Evolutionary conservation across 2,888 invertebrate species (phyloP).

Genomic region (Plutella xylostella): DNA sequence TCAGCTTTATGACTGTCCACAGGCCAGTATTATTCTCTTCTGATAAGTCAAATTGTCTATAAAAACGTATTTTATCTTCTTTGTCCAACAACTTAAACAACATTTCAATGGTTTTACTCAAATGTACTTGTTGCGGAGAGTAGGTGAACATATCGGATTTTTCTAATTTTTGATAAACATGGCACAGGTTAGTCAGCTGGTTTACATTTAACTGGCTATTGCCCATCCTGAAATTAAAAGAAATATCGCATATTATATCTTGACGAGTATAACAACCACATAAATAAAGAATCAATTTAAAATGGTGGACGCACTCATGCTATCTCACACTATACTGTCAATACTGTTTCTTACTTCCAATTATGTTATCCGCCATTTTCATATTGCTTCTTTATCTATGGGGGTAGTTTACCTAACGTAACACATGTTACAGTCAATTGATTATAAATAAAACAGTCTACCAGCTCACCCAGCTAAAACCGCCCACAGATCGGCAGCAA

Average conservation of each 20-base stretch:
- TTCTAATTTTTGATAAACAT: constrained; percentile 35
- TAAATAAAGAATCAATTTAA: too few relatives aligned
- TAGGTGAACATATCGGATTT: constrained; percentile 23
- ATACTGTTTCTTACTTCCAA: too few relatives aligned
- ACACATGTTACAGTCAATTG: too few relatives aligned
- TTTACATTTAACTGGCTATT: constrained; percentile 5
- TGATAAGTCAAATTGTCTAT: constrained; percentile 28
- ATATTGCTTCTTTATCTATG: too few relatives aligned
- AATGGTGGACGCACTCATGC: too few relatives aligned
- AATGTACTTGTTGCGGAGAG: constrained; percentile 39
- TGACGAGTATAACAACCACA: too few relatives aligned
- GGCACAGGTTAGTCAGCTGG: constrained; percentile 24
- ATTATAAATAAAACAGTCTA: too few relatives aligned
- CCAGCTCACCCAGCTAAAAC: constrained; percentile 37
- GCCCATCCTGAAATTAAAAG: constrained; percentile 9
- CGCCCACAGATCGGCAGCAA: constrained; percentile 45
- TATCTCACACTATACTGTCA: too few relatives aligned
- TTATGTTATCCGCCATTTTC: too few relatives aligned
- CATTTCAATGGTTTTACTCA: constrained; percentile 29
- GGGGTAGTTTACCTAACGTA: too few relatives aligned
- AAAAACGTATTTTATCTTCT: constrained; percentile 34
- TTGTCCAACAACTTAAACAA: constrained; percentile 31
- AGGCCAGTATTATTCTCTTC: constrained; percentile 28
- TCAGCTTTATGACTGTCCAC: constrained; percentile 36
- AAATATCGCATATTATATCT: too few relatives aligned